Percentiles rank a stretch among this genome's conserved stretches.
phyloP scores from a whole-genome alignment of 2,888 invertebrate genomes.

The Drosophila paranaensis region DNA sequence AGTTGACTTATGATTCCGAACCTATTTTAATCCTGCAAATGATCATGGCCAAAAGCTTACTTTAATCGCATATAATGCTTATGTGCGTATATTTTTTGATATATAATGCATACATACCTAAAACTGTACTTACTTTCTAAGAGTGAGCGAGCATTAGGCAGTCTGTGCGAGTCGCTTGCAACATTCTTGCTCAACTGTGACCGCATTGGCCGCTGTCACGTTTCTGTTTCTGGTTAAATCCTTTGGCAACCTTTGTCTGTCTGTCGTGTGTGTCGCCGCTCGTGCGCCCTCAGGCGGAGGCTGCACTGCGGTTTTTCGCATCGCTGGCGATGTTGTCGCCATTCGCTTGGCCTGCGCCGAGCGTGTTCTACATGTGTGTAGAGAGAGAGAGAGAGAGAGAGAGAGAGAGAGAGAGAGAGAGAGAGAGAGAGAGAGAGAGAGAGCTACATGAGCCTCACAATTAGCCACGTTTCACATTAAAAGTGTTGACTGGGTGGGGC shows the following conservation, averaged over 20 bases:
- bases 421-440: too few relatives aligned
- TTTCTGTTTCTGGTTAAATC: conserved; percentile 10
- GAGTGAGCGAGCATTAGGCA: background rate
- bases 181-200: background rate
- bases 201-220: conserved; percentile 9
- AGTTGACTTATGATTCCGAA: background rate
- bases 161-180: background rate
- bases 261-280: background rate
- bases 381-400: too few relatives aligned
- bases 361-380: background rate
- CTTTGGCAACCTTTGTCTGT: conserved; percentile 8
- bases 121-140: background rate
- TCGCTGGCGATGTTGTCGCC: conserved; percentile 6
- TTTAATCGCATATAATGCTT: background rate
- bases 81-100: background rate
- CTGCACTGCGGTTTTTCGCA: conserved; percentile 13
- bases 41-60: background rate
- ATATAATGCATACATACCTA: too few relatives aligned
- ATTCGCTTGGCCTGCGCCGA: background rate
- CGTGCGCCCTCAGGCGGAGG: background rate
- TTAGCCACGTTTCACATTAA: conserved; percentile 63
- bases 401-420: too few relatives aligned
- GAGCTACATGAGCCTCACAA: conserved; percentile 31
- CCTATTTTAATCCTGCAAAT: background rate
- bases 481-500: background rate